Evolutionary conservation across 1,140 invertebrate species (phyloP), one percentile per base, ranked within the genome.

Genomic region (Epicauta chinensis): DNA sequence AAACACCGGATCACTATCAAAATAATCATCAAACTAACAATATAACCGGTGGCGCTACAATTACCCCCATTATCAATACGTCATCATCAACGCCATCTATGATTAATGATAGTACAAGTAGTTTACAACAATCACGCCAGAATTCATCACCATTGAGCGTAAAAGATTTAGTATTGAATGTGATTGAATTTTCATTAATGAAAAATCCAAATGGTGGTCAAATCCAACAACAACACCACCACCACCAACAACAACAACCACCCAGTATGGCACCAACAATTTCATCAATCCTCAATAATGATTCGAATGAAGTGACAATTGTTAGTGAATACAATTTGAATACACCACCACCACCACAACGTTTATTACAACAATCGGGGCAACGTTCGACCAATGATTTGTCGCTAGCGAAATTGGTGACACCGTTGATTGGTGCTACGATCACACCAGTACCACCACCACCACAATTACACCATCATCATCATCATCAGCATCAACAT

Each of bases 101-200:
- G 10, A 56, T 58, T 13, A 64, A 66, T n/a, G 60, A 56, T 4
- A 23, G 7, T 23, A 23, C 23, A 5, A 7, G 7, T 23, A 23
- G 7, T 23, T 23, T 23, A 23, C 23, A 23, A 23, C 72, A 74
- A 12, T 66, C 70, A 1, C 61, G 69, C 0, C 71, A 68, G 34
- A 76, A 70, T 43, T 65, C 71, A 2, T 77, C 75, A 41, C 78
- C 76, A 1, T 66, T 86, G 3, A 86, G 84, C 2, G 84, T 89
- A 3, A 81, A 83, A 52, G 86, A 89, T 69, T 74, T 89, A 13
- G 81, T 89, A 72, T 69, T 82, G 32, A 82, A 82, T 55, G 82
- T 87, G 32, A 89, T 89, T 42, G 86, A 89, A 60, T 79, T 81
- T 68, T 81, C 81, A 45, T 64, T 88, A 1, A 81, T 81, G 68